Evolutionary conservation across 2,888 invertebrate genomes (phyloP), one percentile per base, ranked within the genome.

Genomic region (Eremobia ochroleuca): DNA sequence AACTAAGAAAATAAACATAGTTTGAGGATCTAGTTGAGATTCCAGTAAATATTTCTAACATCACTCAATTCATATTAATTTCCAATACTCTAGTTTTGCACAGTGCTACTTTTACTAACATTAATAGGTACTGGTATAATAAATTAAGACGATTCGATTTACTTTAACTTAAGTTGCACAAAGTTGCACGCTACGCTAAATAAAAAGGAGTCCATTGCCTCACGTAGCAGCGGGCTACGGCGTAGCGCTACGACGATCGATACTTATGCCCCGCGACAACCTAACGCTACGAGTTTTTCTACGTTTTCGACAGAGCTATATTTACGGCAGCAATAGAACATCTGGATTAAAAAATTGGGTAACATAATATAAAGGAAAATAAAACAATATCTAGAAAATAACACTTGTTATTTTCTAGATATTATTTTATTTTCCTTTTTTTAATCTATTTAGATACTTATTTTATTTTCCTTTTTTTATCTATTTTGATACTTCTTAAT

Each of bases 161-260:
- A 46, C 67, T 71, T 75, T 79, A 70, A 77, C 46, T 67, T 46
- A 80, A 80, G 71, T 70, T 82, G 77, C 82, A 83, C 75, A 79
- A 76, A 76, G 73, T 79, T 85, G 85, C 85, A 89, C 83, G 79
- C 76, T 74, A 83, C 83, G 84, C 70, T 78, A 85, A 93, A 93
- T 91, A 92, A 94, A 94, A 93, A 92, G 91, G 90, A 90, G 90
- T 90, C 91, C 87, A 91, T 89, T 92, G 89, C 88, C 90, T 92
- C 90, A 85, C 93, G 94, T 93, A 94, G 93, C 91, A 83, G 76
- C 77, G 73, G 71, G 91, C 94, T 92, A 93, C 93, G 94, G 81
- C 93, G 94, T 94, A 94, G 94, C 91, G 91, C 93, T 89, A 88
- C 93, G 92, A 93, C 96, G 96, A 96, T 96, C 96, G 94, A 96